Evolutionary conservation across 2,113 vertebrate species (phyloP), one percentile per base, ranked within the genome.

Genomic region (Melanostigma gelatinosum): DNA sequence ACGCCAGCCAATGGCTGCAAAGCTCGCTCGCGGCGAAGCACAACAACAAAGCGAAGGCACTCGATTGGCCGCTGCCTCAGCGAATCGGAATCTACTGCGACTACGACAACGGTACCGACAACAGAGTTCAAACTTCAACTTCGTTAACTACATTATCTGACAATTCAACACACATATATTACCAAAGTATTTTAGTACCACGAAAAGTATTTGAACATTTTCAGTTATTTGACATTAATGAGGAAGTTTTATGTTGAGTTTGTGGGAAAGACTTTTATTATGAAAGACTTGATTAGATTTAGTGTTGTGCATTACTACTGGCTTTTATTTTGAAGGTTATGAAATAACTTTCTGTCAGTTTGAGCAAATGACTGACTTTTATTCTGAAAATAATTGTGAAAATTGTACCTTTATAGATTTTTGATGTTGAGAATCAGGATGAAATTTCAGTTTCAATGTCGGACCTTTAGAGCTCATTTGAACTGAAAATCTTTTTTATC

Each of bases 1-100:
- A 96, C 48, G 90, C 97, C 87, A 99, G 97, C 93, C 98, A 97
- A 88, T 99, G 97, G 97, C 94, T 99, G 76, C 97, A 98, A 94
- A 96, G 90, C 34, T 95, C 96, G 0, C 95, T 98, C 40, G 94
- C 97, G 20, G 97, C 96, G 75, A 99, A 99, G 66, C 97, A 99
- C 90, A 98, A 97, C 91, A 98, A 98, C 89, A 97, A 97, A 91
- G 94, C 95, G 8, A 98, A 97, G 93, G 93, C 91, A 4, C 91
- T 99, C 80, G 97, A 97, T 72, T 80, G 94, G 60, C 72, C 94
- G 4, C 93, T 96, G 73, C 97, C 97, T 10, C 96, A 96, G 75
- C 95, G 93, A 82, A 95, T 99, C 83, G 98, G 97, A 66, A 92
- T 99, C 36, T 98, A 97, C 94, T 98, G 97, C 22, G 94, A 99